Evolutionary conservation across 2,888 invertebrate species (phyloP), one percentile per base, ranked within the genome.

Genomic region (Liodrosophila aerea): DNA sequence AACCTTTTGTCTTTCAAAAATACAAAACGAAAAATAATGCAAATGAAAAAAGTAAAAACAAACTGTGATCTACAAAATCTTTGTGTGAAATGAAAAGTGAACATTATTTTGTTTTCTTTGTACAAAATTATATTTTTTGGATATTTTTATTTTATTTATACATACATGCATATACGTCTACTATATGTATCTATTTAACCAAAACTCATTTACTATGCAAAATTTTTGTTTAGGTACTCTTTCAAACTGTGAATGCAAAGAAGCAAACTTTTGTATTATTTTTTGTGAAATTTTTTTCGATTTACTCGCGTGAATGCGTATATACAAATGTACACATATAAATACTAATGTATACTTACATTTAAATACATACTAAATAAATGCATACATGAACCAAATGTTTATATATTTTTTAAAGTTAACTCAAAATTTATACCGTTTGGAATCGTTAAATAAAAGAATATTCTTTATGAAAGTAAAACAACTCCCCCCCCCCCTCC

Each of bases 41-140:
- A 87, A 86, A 77, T 80, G 71, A 39, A 22, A 39, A 4, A 39
- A 36, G 22, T 22, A 64, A 65, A 71, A 83, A 76, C 85, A 86
- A 89, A 87, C 89, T 89, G 89, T 89, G 89, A 88, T 88, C 88
- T 88, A 76, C 69, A 75, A 68, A 52, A 63, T 69, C 52, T 71
- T 69, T 71, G 57, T 71, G 62, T 62, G 52, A 69, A 50, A 15
- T 71, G n/a, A 65, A 60, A 71, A 66, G 60, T 72, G 60, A 76
- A 66, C 73, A 56, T 70, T 22, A 22, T 65, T 76, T 76, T 49
- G 69, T 68, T 74, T 64, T 64, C 72, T 74, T 77, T 84, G 61
- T 74, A 71, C 82, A 66, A 88, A 86, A 87, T 85, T 82, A 54
- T 50, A 33, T 65, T 58, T 74, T 85, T 86, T 71, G 76, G 81